Conservation (phyloP, 2,797 vertebrate genomes). For the Crenuchus spilurus region DNA sequence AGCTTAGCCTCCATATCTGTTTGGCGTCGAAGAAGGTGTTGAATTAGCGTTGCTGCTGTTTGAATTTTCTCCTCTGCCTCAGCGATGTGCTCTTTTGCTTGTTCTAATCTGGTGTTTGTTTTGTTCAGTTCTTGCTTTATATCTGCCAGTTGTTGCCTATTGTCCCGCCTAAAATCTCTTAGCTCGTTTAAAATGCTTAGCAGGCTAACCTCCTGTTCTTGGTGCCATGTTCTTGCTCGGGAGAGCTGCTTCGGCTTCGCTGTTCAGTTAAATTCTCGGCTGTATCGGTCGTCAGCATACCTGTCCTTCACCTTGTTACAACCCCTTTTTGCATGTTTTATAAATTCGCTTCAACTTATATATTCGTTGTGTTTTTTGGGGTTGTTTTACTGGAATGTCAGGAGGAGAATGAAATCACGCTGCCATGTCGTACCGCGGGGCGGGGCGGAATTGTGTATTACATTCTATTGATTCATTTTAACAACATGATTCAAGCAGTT, state of each 20-base stretch:
- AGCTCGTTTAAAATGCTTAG: neutral
- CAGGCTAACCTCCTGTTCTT: neutral
- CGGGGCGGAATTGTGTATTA: too few relatives aligned
- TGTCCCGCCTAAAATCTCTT: conserved; percentile 6
- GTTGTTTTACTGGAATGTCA: too few relatives aligned
- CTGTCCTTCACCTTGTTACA: neutral
- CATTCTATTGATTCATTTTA: too few relatives aligned
- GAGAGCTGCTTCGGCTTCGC: neutral
- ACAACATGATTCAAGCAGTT: too few relatives aligned
- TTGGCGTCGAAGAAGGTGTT: neutral
- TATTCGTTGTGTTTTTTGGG: too few relatives aligned
- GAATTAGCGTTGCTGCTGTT: neutral
- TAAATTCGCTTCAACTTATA: neutral
- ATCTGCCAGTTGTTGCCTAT: conserved; percentile 10
- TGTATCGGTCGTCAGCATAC: neutral
- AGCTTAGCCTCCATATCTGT: conserved; percentile 13
- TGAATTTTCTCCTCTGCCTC: conserved; percentile 4
- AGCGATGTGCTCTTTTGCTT: neutral
- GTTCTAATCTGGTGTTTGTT: conserved; percentile 9
- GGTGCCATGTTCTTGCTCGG: neutral
- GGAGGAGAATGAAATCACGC: too few relatives aligned
- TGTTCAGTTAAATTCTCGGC: neutral
- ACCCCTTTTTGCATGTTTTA: neutral
- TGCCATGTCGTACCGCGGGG: too few relatives aligned
- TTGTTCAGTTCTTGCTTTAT: neutral